A percentile compares a stretch with the other conserved stretches of the same genome.
Evolutionary conservation across 2,888 invertebrate genomes (phyloP).

Genomic region (Trichogramma dendrolimi): DNA sequence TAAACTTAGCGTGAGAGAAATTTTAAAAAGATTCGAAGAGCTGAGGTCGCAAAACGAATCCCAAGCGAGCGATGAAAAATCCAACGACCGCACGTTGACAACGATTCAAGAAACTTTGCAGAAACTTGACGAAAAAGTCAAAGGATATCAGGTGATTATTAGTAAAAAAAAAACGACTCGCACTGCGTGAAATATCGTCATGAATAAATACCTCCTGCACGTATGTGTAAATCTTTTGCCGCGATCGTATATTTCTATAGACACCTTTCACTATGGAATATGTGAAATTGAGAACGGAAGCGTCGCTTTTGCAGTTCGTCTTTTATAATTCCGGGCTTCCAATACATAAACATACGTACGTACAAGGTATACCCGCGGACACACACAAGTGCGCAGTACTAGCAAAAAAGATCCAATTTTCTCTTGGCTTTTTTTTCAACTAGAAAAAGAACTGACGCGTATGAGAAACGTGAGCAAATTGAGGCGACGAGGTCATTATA

Average conservation of each 20-base stretch:
- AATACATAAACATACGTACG: background rate
- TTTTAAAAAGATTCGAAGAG: conserved; percentile 76
- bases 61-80: conserved; percentile 39
- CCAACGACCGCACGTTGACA: conserved; percentile 46
- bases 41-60: conserved; percentile 51
- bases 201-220: too few species aligned
- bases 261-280: conserved; percentile 29
- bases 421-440: too few species aligned
- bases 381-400: too few species aligned
- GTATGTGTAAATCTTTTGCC: too few species aligned
- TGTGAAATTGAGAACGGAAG: conserved; percentile 31
- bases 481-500: conserved; percentile 10
- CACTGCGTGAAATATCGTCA: too few species aligned
- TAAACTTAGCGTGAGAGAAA: conserved; percentile 80
- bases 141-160: conserved; percentile 45
- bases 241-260: background rate
- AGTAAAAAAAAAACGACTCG: too few species aligned
- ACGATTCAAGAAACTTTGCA: conserved; percentile 52
- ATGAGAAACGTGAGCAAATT: conserved; percentile 5
- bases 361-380: background rate
- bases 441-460: too few species aligned
- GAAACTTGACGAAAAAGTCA: conserved; percentile 53
- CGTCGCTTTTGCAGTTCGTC: conserved; percentile 25
- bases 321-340: conserved; percentile 12
- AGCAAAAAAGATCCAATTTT: too few species aligned